phyloP scores from a whole-genome alignment of 2,797 vertebrate genomes.

The Pogoniulus pusillus region DNA sequence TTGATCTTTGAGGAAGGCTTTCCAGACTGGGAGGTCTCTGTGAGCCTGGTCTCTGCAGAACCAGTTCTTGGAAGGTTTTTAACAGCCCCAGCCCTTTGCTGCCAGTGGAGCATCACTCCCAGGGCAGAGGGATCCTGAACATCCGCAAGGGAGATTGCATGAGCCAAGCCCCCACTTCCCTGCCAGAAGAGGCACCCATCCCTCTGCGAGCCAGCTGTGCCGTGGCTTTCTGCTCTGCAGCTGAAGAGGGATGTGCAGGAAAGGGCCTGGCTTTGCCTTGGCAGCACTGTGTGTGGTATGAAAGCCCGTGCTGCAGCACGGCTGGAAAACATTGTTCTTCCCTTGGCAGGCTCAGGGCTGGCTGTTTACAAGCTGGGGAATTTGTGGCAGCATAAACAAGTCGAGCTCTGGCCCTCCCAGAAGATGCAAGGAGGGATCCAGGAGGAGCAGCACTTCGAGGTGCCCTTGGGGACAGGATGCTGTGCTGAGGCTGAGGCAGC shows the following conservation, averaged over 20 bases:
- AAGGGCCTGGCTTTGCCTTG: background rate
- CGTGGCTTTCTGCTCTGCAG: background rate
- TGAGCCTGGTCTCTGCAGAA: background rate
- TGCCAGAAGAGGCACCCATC: background rate
- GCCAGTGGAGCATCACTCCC: background rate
- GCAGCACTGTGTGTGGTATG: constrained; percentile 33
- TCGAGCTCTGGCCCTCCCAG: background rate
- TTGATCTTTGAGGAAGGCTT: background rate
- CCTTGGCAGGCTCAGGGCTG: constrained; percentile 34
- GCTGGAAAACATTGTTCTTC: constrained; percentile 54
- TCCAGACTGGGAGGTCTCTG: rapidly evolving
- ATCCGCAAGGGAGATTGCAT: background rate
- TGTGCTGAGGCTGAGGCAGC: background rate
- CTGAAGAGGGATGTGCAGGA: background rate
- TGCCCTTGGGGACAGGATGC: background rate
- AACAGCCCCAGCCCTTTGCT: background rate
- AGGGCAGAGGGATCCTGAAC: background rate
- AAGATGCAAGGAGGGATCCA: background rate
- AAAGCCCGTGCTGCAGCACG: background rate
- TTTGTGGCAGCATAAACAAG: constrained; percentile 35
- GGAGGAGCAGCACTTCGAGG: background rate
- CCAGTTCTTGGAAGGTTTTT: background rate
- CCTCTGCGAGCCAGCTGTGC: background rate
- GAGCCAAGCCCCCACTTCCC: background rate
- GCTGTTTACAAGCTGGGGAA: constrained; percentile 40